Evolutionary conservation across 2,888 invertebrate genomes (phyloP).

Genomic region (Cephus runcator): DNA sequence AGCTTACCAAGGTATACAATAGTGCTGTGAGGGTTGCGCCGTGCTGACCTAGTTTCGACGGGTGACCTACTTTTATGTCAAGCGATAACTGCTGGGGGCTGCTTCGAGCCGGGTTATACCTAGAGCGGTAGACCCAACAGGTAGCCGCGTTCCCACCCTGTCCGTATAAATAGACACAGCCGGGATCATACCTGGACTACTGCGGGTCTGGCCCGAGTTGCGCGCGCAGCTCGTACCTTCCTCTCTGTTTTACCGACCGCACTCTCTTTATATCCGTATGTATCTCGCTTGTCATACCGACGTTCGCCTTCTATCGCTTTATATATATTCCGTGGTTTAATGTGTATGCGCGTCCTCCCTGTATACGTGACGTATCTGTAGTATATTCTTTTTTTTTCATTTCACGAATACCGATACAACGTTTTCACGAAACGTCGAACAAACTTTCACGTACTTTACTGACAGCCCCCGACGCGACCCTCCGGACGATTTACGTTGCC

Average conservation of each 20-base stretch:
- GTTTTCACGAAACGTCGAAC: background rate
- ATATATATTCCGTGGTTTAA: no score
- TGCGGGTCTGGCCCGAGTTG: conserved; percentile 33
- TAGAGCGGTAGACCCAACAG: conserved; percentile 49
- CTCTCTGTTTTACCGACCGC: conserved; percentile 11
- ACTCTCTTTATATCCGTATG: background rate
- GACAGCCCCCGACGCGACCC: background rate
- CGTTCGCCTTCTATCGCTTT: background rate
- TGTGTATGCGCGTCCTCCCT: no score
- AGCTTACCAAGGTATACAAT: background rate
- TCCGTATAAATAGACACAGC: conserved; percentile 61
- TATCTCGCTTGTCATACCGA: background rate
- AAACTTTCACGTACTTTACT: background rate
- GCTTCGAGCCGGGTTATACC: conserved; percentile 18
- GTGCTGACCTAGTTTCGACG: conserved; percentile 47
- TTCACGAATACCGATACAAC: background rate
- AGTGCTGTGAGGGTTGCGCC: conserved; percentile 24
- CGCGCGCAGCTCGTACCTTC: conserved; percentile 22
- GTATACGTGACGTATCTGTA: background rate
- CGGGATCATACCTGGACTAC: conserved; percentile 55
- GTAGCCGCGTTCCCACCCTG: conserved; percentile 52
- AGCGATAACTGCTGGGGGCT: conserved; percentile 23
- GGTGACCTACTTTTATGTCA: conserved; percentile 47
- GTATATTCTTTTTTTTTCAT: background rate
- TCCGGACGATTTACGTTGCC: background rate